Base-by-base conservation (phyloP, 2,113 vertebrate genomes). In the Tapirus terrestris region DNA sequence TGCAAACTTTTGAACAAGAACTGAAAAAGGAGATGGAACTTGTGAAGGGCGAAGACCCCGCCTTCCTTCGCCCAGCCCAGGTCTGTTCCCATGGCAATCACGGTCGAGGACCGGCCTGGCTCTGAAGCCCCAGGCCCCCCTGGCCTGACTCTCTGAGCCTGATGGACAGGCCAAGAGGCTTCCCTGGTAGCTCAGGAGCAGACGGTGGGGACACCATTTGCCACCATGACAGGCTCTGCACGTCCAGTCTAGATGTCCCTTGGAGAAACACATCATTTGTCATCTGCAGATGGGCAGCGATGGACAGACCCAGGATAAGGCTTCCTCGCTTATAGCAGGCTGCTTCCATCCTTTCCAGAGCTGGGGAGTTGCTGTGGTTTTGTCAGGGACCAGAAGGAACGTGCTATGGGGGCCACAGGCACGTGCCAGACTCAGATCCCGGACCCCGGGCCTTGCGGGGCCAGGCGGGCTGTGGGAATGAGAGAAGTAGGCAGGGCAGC, bases 11-110 rank as follows among this genome's bases (percentile, higher is more conserved):
- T 13, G 25, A 87, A 23, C 67, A 56, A 68, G 67, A 83, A n/a
- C 25, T 33, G 33, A 45, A 53, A 67, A 63, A 67, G 45, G 79
- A 91, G 82, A 27, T 11, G 63, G 48, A 48, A 17, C 6, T 77
- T 43, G 16, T 9, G 65, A 56, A 17, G 36, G 58, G 65, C 48
- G 18, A 23, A 77, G 45, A 14, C 51, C 20, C 31, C 0, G 1
- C 70, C 63, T 58, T 73, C 67, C 67, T 77, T 60, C 23, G 51
- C 18, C 77, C 79, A 29, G n/a, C 70, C 87, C 14, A 3, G 13
- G 36, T 48, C 88, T 43, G 80, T 95, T 94, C 80, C 94, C 80
- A 92, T 9, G 33, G 94, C 70, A 88, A 83, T 95, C n/a, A 29
- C 83, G 7, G 20, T 14, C 10, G 70, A 20, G 43, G 27, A 45